phyloP scores from a whole-genome alignment of 2,888 invertebrate species.

The Lasioglossum zephyrum region DNA sequence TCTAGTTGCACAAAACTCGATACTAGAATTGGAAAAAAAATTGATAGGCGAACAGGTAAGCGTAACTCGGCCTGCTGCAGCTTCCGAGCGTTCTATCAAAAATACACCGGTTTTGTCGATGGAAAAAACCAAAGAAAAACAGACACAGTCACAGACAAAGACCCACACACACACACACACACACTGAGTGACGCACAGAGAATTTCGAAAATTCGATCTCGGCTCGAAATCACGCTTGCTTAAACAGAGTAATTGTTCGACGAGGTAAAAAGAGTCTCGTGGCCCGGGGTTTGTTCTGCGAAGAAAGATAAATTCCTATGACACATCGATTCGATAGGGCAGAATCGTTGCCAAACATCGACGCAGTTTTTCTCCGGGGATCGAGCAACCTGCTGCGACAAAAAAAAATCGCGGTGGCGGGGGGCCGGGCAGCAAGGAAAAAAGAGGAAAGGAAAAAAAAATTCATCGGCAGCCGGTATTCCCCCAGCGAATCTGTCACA shows the following conservation, averaged over 20 bases:
- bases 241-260: conserved; percentile 10
- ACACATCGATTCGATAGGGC: conserved; percentile 46
- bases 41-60: neutral
- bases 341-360: conserved; percentile 68
- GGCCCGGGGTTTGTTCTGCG: conserved; percentile 12
- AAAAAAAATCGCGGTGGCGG: neutral
- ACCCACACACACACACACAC: neutral
- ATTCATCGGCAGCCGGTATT: conserved; percentile 59
- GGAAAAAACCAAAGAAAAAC: conserved; percentile 5
- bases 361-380: conserved; percentile 63
- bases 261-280: conserved; percentile 29
- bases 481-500: conserved; percentile 68
- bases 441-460: conserved; percentile 33
- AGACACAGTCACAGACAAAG: neutral
- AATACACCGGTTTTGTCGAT: neutral
- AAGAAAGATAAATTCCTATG: conserved; percentile 54
- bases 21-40: conserved; percentile 1
- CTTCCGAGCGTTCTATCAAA: conserved; percentile 1
- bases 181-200: neutral
- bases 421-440: no score
- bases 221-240: neutral
- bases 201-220: conserved; percentile 6
- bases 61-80: neutral
- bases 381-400: neutral
- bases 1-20: neutral